Conservation (phyloP, 1,140 invertebrate species). For the Eriocheir sinensis region DNA sequence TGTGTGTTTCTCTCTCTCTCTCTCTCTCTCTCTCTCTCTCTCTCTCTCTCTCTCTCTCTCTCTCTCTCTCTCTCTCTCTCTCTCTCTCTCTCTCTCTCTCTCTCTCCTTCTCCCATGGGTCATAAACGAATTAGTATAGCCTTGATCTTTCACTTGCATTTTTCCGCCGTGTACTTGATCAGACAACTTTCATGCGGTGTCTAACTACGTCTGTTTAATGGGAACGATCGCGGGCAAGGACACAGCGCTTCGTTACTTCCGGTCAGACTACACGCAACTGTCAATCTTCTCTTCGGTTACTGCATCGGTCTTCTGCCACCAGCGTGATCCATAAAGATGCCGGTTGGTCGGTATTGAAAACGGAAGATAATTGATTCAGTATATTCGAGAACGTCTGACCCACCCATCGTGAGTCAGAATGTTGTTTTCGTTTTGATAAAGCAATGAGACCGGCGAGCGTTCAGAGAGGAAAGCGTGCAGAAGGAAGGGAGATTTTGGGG, state of each 20-base stretch:
- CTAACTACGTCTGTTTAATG: not conserved
- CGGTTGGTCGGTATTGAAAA: no score
- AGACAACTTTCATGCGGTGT: not conserved
- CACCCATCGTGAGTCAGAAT: no score
- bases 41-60: no score
- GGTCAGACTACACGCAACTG: not conserved
- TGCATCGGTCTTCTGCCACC: not conserved
- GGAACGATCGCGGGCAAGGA: not conserved
- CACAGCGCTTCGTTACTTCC: not conserved
- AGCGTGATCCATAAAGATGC: not conserved
- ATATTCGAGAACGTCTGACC: no score
- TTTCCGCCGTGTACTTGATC: not conserved
- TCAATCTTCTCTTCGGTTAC: not conserved
- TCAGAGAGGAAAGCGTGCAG: no score
- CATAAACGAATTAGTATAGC: not conserved
- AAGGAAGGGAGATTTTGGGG: no score
- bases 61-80: slow-evolving; percentile 55
- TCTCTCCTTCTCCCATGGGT: not conserved
- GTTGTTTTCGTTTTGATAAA: no score
- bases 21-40: no score
- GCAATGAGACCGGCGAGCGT: no score
- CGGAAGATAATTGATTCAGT: no score
- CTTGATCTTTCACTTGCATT: no score
- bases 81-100: slow-evolving; percentile 51
- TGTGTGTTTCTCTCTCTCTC: no score